Conservation (phyloP, 2,113 vertebrate species). For the Alces alces region DNA sequence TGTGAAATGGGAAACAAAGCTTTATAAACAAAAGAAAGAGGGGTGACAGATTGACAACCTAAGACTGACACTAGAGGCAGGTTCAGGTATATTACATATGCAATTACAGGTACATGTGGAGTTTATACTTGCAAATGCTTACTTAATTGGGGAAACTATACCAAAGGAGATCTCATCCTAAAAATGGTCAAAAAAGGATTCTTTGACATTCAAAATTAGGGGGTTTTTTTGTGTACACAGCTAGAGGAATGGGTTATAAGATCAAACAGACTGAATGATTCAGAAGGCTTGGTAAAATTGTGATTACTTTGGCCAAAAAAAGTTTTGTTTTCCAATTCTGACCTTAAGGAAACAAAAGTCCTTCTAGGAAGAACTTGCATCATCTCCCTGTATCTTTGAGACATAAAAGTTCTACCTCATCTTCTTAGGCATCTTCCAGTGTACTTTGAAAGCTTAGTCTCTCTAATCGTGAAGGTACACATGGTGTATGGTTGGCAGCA, state of each 20-base stretch:
- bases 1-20: not conserved
- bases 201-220: not conserved
- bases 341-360: not conserved
- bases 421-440: not conserved
- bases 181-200: not conserved
- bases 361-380: not conserved
- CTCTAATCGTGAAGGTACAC: not conserved
- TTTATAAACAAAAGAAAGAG: not conserved
- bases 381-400: not conserved
- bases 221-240: not conserved
- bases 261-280: not conserved
- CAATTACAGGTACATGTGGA: too few species aligned
- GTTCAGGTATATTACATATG: not conserved
- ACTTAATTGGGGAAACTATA: not conserved
- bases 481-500: not conserved
- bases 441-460: not conserved
- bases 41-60: not conserved
- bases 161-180: not conserved
- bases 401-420: not conserved
- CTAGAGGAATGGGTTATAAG: not conserved
- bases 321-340: not conserved
- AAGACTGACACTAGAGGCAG: not conserved
- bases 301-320: not conserved
- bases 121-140: not conserved
- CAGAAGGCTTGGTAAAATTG: not conserved